Base-by-base conservation (phyloP, 2,113 vertebrate genomes). In the Brachypodius melanocephalos region DNA sequence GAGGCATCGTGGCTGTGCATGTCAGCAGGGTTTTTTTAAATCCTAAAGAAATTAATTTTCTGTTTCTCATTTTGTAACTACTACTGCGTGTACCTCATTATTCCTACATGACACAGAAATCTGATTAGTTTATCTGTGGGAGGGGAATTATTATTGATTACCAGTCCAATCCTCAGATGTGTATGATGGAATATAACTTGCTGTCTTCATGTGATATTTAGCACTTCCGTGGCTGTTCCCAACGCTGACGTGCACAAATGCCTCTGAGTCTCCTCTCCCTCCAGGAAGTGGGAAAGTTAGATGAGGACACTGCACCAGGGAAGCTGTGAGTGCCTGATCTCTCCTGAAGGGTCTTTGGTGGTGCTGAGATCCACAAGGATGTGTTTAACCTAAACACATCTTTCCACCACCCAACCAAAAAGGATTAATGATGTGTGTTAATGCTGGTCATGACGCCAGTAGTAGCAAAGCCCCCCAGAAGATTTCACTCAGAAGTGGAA, bases 191-290 rank as follows among this genome's bases (percentile, higher is more conserved):
- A 12, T 74, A 2, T 11, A 71, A 19, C 48, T 74, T 66, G 43
- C 13, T 69, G 32, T 32, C 28, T 55, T 8, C 17, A 0, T 46
- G 36, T 19, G 42, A 2, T 61, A 61, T 69, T 78, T 85, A 72
- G 61, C 14, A 42, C 32, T 84, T 67, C 29, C 5, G 0, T n/a
- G 66, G 36, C 48, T 0, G 0, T 46, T 95, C 52, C 43, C 26
- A 26, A 2, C 0, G 7, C 48, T 3, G 4, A 62, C 2, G 1
- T 26, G 18, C 3, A 0, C 59, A 77, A 48, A 19, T 71, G 31
- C 62, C 18, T 52, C 42, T 4, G 25, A 32, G 10, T 76, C 24
- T 65, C 7, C 24, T 12, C 2, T 83, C 31, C 18, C 32, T 51
- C 48, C 32, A 40, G 52, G 36, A 82, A 38, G 6, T 63, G 38